Conservation (phyloP, 2,797 vertebrate species). For the Acanthopagrus latus region DNA sequence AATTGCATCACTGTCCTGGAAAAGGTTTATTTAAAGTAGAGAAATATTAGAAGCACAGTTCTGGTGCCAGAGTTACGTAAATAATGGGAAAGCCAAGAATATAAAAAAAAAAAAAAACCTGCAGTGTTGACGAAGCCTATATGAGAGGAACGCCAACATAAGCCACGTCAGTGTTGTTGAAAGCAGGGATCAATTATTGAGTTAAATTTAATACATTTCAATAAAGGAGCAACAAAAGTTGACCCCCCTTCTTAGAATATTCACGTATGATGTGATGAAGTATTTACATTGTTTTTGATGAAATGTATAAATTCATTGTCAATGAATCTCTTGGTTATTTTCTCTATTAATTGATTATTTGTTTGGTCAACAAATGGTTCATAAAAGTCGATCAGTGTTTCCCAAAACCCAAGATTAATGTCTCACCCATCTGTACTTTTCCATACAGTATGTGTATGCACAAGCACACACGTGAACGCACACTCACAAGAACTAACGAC, state of each 20-base stretch:
- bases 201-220: not conserved
- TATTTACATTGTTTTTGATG: no score
- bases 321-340: no score
- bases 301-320: no score
- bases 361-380: no score
- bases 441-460: not conserved
- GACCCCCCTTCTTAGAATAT: no score
- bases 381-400: no score
- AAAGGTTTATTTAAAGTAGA: not conserved
- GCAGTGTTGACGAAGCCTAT: not conserved
- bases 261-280: no score
- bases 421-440: not conserved
- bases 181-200: not conserved
- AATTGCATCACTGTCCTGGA: not conserved
- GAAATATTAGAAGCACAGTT: not conserved
- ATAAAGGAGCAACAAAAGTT: no score
- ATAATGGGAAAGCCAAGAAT: not conserved
- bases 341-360: no score
- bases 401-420: no score
- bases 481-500: not conserved
- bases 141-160: not conserved
- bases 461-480: not conserved
- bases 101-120: no score
- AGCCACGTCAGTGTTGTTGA: constrained; percentile 1
- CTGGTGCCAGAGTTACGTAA: constrained; percentile 8